These are phyloP conservation scores for Alfaro cultratus DNA, from an alignment of 2,797 vertebrate species.

Conservation along the genomic window DNA sequence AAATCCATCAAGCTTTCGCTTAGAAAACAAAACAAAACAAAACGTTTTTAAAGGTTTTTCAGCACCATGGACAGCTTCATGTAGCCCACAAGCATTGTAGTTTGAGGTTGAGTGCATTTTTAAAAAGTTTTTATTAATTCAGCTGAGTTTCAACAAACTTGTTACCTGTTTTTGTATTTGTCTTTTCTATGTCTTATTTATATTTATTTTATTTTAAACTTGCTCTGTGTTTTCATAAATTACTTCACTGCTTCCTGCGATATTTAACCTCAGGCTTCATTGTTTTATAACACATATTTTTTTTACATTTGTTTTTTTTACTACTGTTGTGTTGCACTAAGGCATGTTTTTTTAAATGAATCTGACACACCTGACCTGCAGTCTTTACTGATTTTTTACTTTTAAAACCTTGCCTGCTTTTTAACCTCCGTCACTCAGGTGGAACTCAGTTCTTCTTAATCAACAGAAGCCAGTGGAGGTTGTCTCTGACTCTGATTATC, in stretches of 20 bases:
- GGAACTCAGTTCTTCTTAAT: neutral
- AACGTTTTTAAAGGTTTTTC: constrained; percentile 10
- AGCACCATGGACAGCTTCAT: constrained; percentile 47
- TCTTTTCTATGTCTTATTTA: neutral
- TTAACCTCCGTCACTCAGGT: neutral
- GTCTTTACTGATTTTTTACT: neutral
- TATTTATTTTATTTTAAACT: neutral
- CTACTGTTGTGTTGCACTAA: neutral
- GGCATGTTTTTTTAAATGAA: too few species aligned
- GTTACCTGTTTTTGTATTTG: neutral
- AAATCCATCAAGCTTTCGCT: neutral
- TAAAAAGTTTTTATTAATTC: neutral
- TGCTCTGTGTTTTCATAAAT: neutral
- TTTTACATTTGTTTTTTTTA: neutral
- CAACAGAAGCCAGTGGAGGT: neutral
- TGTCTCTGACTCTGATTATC: neutral
- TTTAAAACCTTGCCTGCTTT: neutral
- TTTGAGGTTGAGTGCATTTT: neutral
- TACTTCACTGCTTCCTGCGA: neutral
- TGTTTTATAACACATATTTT: neutral
- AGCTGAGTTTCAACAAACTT: neutral
- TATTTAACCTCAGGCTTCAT: neutral
- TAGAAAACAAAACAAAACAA: neutral
- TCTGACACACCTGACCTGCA: neutral
- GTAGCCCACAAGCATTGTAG: neutral